Conservation (phyloP, 2,113 vertebrate species). For the Ovis canadensis region DNA sequence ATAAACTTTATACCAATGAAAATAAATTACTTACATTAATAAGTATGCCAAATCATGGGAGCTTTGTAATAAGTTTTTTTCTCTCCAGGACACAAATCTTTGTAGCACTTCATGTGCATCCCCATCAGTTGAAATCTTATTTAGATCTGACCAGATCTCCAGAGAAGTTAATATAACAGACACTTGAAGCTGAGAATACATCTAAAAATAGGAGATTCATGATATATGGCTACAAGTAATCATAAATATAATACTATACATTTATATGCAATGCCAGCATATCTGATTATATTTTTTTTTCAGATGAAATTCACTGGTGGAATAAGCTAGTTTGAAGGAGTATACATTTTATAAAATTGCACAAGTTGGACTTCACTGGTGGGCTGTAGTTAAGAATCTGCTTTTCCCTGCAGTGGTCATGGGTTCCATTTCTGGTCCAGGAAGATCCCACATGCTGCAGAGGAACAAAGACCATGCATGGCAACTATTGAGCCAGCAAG, state of each 20-base stretch:
- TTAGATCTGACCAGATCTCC: slow-evolving; percentile 76
- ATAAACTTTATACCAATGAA: neutral
- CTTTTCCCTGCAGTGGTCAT: neutral
- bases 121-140: slow-evolving; percentile 61
- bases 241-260: no score
- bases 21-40: slow-evolving; percentile 66
- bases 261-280: no score
- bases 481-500: neutral
- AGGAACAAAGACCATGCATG: neutral
- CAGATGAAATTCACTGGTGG: neutral
- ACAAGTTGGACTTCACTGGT: neutral
- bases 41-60: slow-evolving; percentile 32
- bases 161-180: slow-evolving; percentile 73
- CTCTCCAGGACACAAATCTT: slow-evolving; percentile 72
- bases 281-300: neutral
- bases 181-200: slow-evolving; percentile 70
- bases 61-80: neutral
- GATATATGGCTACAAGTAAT: neutral
- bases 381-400: neutral
- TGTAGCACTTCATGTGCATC: slow-evolving; percentile 58
- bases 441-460: neutral
- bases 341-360: neutral
- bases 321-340: neutral
- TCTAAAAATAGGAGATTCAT: slow-evolving; percentile 53
- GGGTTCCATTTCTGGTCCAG: neutral